A percentile compares a stretch with the other conserved stretches of the same genome.
Evolutionary conservation across 2,113 vertebrate species (phyloP).

Genomic region (Colossoma macropomum): DNA sequence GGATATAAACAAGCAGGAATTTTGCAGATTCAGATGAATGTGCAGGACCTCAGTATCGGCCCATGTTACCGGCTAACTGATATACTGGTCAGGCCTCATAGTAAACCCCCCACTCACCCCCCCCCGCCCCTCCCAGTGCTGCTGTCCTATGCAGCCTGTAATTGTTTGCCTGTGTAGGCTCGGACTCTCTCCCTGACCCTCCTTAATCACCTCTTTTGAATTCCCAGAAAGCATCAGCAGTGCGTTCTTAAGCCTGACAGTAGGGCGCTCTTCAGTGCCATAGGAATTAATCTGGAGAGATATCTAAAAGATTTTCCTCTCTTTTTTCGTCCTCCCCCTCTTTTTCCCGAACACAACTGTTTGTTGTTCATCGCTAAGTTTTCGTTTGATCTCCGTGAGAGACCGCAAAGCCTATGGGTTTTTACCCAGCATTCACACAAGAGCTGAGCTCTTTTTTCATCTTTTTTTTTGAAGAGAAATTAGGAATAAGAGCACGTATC

Average conservation of each 20-base stretch:
- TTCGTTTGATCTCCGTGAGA: slow-evolving; percentile 50
- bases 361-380: slow-evolving; percentile 41
- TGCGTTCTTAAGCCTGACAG: slow-evolving; percentile 23
- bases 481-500: not conserved
- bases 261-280: slow-evolving; percentile 32
- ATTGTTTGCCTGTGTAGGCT: not conserved
- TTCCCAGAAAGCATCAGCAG: slow-evolving; percentile 37
- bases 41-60: too few species aligned
- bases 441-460: not conserved
- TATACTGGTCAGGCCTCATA: too few species aligned
- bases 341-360: slow-evolving; percentile 35
- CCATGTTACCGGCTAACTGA: too few species aligned
- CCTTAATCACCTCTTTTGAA: slow-evolving; percentile 1
- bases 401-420: slow-evolving; percentile 39
- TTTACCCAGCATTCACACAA: slow-evolving; percentile 25
- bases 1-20: too few species aligned
- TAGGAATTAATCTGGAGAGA: slow-evolving; percentile 52
- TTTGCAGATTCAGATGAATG: too few species aligned
- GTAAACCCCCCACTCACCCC: too few species aligned
- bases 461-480: not conserved
- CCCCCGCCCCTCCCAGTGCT: too few species aligned
- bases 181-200: not conserved
- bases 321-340: slow-evolving; percentile 12
- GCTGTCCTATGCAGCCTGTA: too few species aligned
- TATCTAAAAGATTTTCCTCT: slow-evolving; percentile 40